Percentiles rank a stretch among this genome's conserved stretches.
Conservation (phyloP, 2,888 invertebrate species). For the Clitarchus hookeri region DNA sequence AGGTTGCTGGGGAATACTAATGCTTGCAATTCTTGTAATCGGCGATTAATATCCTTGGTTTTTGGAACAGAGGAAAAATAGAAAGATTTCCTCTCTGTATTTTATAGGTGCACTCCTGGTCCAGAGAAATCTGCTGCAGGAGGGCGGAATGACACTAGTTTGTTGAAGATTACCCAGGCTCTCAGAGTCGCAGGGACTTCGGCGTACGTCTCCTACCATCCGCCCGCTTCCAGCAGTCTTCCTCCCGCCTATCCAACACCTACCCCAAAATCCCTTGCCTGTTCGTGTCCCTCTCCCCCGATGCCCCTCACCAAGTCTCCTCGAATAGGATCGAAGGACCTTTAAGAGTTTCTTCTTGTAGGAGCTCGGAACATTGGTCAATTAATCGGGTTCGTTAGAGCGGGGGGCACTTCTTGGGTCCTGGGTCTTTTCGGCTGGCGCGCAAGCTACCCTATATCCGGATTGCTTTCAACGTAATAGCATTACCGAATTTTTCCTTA, state of each 20-base stretch:
- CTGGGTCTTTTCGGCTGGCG: conserved; percentile 5
- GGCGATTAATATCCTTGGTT: background rate
- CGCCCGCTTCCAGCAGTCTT: background rate
- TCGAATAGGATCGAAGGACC: background rate
- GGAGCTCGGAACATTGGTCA: conserved; percentile 20
- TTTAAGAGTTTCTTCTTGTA: conserved; percentile 6
- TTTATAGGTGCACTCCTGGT: background rate
- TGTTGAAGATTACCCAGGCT: background rate
- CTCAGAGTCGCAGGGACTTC: too few relatives aligned
- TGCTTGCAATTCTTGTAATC: background rate
- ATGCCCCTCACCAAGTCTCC: background rate
- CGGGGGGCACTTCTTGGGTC: conserved; percentile 10
- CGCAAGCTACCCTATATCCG: background rate
- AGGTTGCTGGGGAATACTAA: too few relatives aligned
- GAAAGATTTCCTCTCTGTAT: background rate
- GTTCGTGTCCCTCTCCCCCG: background rate
- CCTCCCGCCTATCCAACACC: background rate
- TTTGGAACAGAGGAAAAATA: background rate
- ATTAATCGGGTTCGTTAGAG: conserved; percentile 25
- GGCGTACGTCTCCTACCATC: too few relatives aligned
- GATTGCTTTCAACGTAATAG: conserved; percentile 8
- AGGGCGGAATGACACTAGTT: background rate
- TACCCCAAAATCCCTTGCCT: background rate
- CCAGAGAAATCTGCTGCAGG: background rate
- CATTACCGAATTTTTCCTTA: background rate